Conservation (phyloP, 2,797 vertebrate genomes). For the Simalia tracyae region DNA sequence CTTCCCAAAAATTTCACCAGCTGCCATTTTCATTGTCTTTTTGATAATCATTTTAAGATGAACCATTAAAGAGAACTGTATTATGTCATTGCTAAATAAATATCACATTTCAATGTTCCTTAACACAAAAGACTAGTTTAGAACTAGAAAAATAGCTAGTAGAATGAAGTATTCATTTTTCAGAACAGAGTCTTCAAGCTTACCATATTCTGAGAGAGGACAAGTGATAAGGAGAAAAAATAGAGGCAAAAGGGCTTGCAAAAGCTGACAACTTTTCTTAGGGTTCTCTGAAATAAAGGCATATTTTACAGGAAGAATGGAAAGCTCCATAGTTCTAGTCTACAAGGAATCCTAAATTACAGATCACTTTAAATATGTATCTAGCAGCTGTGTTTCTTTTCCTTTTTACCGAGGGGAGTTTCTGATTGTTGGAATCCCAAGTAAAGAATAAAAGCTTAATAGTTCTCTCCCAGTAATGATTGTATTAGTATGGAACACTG, state of each 20-base stretch:
- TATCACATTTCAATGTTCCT: not conserved
- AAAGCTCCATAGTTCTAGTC: not conserved
- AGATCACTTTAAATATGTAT: not conserved
- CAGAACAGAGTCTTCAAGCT: slow-evolving; percentile 31
- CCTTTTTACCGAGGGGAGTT: not conserved
- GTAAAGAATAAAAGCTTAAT: not conserved
- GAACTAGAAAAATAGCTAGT: slow-evolving; percentile 35
- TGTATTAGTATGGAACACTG: not conserved
- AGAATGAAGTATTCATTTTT: slow-evolving; percentile 54
- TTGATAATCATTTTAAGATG: no score
- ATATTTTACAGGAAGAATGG: not conserved
- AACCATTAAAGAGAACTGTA: not conserved
- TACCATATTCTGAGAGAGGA: no score
- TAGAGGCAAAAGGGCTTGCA: not conserved
- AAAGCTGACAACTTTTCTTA: not conserved
- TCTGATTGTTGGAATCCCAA: not conserved
- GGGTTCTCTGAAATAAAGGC: not conserved
- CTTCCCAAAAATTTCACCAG: not conserved
- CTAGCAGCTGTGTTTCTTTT: not conserved
- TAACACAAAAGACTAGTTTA: not conserved
- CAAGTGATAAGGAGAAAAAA: not conserved
- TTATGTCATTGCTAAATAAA: not conserved
- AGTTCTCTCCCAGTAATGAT: not conserved
- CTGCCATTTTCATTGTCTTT: not conserved
- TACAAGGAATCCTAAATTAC: not conserved